Percentiles rank a stretch among this genome's conserved stretches.
phyloP scores from a whole-genome alignment of 1,140 invertebrate species.

The Drosophila lini region DNA sequence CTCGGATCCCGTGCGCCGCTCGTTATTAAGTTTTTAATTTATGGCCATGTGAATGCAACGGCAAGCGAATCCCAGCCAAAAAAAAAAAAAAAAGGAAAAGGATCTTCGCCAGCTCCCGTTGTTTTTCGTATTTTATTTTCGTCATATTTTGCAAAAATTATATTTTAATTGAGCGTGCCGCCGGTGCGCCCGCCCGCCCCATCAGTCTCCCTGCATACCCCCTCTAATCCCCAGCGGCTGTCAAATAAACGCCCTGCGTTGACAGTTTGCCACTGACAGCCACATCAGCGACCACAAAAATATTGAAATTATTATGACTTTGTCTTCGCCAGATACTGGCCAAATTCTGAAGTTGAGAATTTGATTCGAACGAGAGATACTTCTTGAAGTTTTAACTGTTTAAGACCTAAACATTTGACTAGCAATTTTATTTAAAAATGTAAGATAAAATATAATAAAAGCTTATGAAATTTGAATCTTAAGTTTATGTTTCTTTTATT shows the following conservation, averaged over 20 bases:
- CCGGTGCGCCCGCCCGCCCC: constrained; percentile 5
- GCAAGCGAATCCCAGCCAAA: constrained; percentile 34
- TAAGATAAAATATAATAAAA: not conserved
- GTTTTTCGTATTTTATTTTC: constrained; percentile 30
- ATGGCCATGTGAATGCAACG: constrained; percentile 73
- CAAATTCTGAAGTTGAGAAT: not conserved
- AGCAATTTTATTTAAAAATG: not conserved
- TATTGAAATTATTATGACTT: constrained; percentile 81
- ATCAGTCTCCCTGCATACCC: not conserved
- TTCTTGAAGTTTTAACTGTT: not conserved
- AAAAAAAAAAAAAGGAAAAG: constrained; percentile 12
- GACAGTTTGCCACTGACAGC: constrained; percentile 65
- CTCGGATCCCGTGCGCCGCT: constrained; percentile 55
- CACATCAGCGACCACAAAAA: constrained; percentile 60
- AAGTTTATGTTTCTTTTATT: too few relatives aligned
- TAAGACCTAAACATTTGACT: not conserved
- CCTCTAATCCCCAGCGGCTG: constrained; percentile 64
- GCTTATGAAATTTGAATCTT: too few relatives aligned
- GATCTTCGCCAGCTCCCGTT: constrained; percentile 23
- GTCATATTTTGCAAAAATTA: constrained; percentile 67
- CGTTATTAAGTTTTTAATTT: constrained; percentile 84
- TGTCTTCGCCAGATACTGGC: constrained; percentile 42
- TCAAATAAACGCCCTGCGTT: constrained; percentile 63
- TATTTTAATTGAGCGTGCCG: constrained; percentile 78
- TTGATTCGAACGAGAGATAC: not conserved